Evolutionary conservation across 2,888 invertebrate species (phyloP), one percentile per base, ranked within the genome.

Genomic region (Disparrhopalites patrizii): DNA sequence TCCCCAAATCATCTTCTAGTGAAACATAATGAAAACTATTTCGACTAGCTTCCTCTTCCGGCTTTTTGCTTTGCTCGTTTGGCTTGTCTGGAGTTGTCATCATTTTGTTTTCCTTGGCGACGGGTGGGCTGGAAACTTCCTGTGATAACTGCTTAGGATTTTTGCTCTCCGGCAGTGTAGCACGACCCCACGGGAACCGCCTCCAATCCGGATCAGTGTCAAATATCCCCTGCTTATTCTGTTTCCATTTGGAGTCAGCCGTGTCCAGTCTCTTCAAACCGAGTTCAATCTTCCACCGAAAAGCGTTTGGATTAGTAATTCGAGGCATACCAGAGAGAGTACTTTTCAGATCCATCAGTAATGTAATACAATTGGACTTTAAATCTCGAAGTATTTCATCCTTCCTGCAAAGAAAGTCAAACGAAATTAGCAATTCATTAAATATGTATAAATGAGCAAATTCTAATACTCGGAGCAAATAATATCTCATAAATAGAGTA

Each of bases 241-340:
- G 2, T n/a, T 27, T 28, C 43, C 47, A 60, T 13, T 43, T 31
- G 13, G 47, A 47, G 15, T 27, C 28, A n/a, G 10, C 4, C 10
- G 23, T 28, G 18, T 40, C 43, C n/a, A 47, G 13, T 27, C 30
- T 40, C 40, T 60, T 40, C 27, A 60, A 15, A 15, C 38, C 60
- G 13, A 60, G 47, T 47, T 43, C 43, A 43, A 60, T 43, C 38
- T 47, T 60, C 60, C 60, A 60, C 28, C 47, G 54, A 31, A 54
- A 54, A 30, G 33, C 28, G 23, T 18, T 60, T 3, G 60, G 27
- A 15, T 30, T 20, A 1, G 28, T 18, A 4, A 30, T 47, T 1
- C 20, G 43, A 2, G 60, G 27, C 43, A 43, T 60, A 18, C 20
- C 28, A 7, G 40, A 15, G 15, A 60, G 30, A n/a, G 60, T 60